Base-by-base conservation (phyloP, 92 coral and sea anemone species). In the Palythoa grandis region DNA sequence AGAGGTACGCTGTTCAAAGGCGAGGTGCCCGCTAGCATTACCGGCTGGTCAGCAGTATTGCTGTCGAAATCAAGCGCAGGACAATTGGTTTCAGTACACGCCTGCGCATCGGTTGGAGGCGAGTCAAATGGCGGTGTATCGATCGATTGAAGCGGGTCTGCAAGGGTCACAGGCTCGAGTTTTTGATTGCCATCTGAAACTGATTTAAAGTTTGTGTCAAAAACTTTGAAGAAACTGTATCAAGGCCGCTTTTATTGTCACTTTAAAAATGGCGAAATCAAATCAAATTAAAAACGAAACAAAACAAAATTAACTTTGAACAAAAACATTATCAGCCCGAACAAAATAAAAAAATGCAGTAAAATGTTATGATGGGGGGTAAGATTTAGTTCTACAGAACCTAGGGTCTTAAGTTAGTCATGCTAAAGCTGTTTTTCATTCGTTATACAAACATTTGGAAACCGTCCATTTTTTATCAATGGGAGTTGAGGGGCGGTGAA, bases 1-100 rank as follows among this genome's bases (percentile, higher is more conserved):
- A 94, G 74, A 70, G 74, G 85, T 10, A 94, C 94, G 54, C 98
- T 94, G 95, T 94, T 94, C 76, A 94, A 87, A 29, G 98, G 98
- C 57, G 98, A 94, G 2, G 98, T 93, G 76, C 98, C 98, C n/a
- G 98, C 93, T 29, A 94, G 95, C 88, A 93, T 92, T 82, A 94
- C 82, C 19, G 92, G 93, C 74, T 88, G 95, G 83, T 88, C 91
- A 83, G 92, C 71, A 52, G 95, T 63, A 79, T 90, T 92, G 79
- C 84, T 93, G 82, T 90, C 91, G 57, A 90, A 87, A 20, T 78
- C 93, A 87, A 74, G 80, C 70, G 89, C 79, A 38, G 88, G 72
- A 24, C 79, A 77, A 74, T 87, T 78, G 69, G 54, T 67, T 69
- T 69, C 78, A 66, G 20, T 39, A 17, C 68, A 23, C 52, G 90